phyloP scores from a whole-genome alignment of 2,113 vertebrate species.

The Dromiciops gliroides region DNA sequence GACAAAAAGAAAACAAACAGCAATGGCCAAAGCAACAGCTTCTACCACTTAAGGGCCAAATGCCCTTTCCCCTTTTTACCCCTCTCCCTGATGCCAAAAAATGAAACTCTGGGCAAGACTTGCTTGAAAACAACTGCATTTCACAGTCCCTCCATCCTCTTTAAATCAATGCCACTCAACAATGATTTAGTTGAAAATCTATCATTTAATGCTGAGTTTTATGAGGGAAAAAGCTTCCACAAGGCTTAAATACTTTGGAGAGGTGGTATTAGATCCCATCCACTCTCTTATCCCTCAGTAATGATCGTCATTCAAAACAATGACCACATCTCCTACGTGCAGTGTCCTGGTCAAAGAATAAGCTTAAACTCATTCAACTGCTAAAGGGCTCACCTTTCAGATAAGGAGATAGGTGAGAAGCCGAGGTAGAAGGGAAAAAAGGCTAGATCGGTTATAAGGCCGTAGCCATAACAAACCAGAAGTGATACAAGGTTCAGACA shows the following conservation, averaged over 20 bases:
- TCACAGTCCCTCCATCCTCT: slow-evolving; percentile 24
- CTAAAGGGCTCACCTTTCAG: slow-evolving; percentile 25
- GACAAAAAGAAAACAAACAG: slow-evolving; percentile 5
- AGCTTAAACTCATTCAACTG: neutral
- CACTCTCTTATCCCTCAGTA: neutral
- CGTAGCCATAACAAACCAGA: neutral
- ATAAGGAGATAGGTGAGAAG: neutral
- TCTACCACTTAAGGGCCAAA: neutral
- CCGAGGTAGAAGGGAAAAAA: neutral
- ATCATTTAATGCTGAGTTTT: slow-evolving; percentile 24
- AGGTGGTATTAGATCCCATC: slow-evolving; percentile 14
- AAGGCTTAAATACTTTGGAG: slow-evolving; percentile 41
- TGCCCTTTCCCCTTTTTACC: slow-evolving; percentile 10
- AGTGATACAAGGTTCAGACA: neutral
- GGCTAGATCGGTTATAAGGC: neutral
- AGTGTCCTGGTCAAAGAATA: neutral
- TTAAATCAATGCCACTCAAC: slow-evolving; percentile 31
- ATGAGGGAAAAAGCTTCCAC: slow-evolving; percentile 25
- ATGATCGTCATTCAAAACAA: slow-evolving; percentile 42
- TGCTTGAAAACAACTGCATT: slow-evolving; percentile 4
- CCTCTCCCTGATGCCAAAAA: neutral
- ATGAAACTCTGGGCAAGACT: neutral
- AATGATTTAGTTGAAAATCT: slow-evolving; percentile 13
- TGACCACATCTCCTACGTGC: slow-evolving; percentile 32
- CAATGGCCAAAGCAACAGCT: slow-evolving; percentile 40